Evolutionary conservation across 2,797 vertebrate genomes (phyloP).

Genomic region (Tauraco hartlaubi): DNA sequence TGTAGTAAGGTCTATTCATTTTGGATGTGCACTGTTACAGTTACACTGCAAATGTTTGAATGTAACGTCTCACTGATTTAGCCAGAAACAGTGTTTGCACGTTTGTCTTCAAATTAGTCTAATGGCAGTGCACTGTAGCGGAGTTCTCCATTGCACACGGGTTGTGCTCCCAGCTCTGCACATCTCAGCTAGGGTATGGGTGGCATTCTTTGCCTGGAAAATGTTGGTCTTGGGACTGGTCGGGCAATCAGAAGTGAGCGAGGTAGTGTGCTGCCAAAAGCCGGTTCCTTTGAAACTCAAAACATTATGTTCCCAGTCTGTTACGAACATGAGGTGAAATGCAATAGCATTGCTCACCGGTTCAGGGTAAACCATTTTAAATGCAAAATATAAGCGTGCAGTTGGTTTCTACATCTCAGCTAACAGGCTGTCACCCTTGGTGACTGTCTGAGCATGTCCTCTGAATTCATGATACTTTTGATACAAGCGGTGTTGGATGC

Average conservation of each 20-base stretch:
- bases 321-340: neutral
- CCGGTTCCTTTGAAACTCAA: neutral
- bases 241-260: neutral
- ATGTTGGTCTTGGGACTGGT: neutral
- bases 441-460: conserved; percentile 41
- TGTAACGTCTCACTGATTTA: neutral
- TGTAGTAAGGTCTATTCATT: neutral
- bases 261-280: neutral
- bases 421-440: neutral
- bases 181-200: neutral
- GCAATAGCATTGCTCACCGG: neutral
- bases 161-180: neutral
- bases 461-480: neutral
- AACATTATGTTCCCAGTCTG: neutral
- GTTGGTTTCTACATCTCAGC: conserved; percentile 8
- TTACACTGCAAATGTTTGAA: neutral
- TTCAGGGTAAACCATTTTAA: neutral
- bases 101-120: neutral
- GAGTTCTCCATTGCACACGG: neutral
- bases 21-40: neutral
- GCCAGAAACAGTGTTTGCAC: neutral
- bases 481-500: neutral
- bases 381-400: neutral
- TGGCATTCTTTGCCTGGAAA: neutral
- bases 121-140: neutral